These are phyloP conservation scores for Pachyrhynchus sulphureomaculatus DNA, from an alignment of 1,140 invertebrate species.

Conservation along the genomic window DNA sequence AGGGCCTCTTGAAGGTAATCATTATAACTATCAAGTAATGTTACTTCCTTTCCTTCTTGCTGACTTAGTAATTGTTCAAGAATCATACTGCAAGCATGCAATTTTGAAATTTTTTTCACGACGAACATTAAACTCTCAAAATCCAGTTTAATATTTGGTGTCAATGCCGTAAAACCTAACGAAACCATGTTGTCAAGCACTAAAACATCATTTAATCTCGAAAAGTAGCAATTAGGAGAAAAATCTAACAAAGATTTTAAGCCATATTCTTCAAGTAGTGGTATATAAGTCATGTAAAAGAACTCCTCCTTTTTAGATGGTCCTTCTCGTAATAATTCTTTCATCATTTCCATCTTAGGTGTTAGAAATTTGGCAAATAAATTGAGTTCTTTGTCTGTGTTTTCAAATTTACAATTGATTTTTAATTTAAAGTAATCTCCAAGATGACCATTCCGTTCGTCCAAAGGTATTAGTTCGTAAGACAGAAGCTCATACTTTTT, in stretches of 20 bases:
- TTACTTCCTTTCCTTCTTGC: not conserved
- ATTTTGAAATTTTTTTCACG: slow-evolving; percentile 28
- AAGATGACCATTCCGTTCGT: slow-evolving; percentile 28
- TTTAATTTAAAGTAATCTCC: slow-evolving; percentile 32
- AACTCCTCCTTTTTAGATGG: slow-evolving; percentile 31
- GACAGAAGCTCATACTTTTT: not conserved
- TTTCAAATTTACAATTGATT: not conserved
- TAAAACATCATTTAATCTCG: slow-evolving; percentile 16
- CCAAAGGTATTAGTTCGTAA: slow-evolving; percentile 11
- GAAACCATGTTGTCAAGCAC: slow-evolving; percentile 30
- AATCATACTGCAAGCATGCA: slow-evolving; percentile 35
- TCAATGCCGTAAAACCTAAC: slow-evolving; percentile 17
- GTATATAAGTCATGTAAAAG: slow-evolving; percentile 25
- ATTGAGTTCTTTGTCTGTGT: not conserved
- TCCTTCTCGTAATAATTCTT: not conserved
- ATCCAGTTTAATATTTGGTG: slow-evolving; percentile 7
- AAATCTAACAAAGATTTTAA: slow-evolving; percentile 20
- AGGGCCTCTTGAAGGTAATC: slow-evolving; percentile 40
- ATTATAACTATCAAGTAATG: slow-evolving; percentile 29
- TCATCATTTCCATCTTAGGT: slow-evolving; percentile 2
- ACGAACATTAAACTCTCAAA: slow-evolving; percentile 16
- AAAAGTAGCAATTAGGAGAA: slow-evolving; percentile 25
- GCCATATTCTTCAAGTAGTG: slow-evolving; percentile 7
- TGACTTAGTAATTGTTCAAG: slow-evolving; percentile 37
- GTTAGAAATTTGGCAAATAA: slow-evolving; percentile 33